Conservation (phyloP, 2,797 vertebrate genomes). For the Poeciliopsis turneri region DNA sequence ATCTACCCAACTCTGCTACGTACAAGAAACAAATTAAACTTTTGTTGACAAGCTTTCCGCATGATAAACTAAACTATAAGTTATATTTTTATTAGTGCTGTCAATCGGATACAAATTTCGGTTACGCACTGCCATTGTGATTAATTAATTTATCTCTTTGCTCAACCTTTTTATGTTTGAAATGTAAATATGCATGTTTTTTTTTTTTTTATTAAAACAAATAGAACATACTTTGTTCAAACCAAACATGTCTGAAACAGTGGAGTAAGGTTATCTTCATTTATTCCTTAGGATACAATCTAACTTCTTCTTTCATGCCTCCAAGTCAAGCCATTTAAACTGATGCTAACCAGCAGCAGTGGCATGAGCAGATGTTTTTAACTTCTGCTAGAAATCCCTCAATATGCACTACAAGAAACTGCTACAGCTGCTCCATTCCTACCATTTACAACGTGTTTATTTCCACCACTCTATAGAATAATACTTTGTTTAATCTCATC, state of each 20-base stretch:
- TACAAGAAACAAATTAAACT: neutral
- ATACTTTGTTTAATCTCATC: conserved; percentile 40
- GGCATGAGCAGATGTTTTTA: neutral
- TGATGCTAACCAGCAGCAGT: neutral
- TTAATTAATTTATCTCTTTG: too few relatives aligned
- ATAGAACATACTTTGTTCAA: too few relatives aligned
- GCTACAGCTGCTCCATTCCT: conserved; percentile 2
- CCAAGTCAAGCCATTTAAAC: neutral
- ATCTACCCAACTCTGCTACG: neutral
- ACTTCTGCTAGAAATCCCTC: neutral
- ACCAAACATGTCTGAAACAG: too few relatives aligned
- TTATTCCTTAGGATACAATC: neutral
- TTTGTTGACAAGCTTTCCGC: neutral
- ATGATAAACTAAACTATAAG: neutral
- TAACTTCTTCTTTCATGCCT: neutral
- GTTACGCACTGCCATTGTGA: too few relatives aligned
- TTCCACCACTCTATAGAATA: conserved; percentile 8
- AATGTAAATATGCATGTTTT: too few relatives aligned
- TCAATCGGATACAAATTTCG: too few relatives aligned
- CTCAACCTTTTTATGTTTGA: too few relatives aligned
- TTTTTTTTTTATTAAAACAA: too few relatives aligned
- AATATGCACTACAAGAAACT: neutral
- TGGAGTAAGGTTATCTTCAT: neutral
- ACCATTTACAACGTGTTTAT: conserved; percentile 39
- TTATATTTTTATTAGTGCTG: neutral